Evolutionary conservation across 2,113 vertebrate species (phyloP).

Genomic region (Barbus barbus): DNA sequence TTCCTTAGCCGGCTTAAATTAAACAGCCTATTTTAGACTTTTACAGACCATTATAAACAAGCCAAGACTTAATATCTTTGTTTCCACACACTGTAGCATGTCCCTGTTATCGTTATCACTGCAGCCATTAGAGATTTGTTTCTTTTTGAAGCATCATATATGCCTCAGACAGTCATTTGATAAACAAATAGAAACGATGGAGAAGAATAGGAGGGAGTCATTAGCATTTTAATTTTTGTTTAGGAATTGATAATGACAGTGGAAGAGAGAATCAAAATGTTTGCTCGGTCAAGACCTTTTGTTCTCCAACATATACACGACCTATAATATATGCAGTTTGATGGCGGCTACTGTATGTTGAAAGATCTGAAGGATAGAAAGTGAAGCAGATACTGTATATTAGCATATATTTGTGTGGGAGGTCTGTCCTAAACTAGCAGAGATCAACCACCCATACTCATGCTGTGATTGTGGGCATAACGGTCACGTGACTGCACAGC

Average conservation of each 20-base stretch:
- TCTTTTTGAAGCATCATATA: constrained; percentile 19
- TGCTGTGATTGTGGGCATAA: not conserved
- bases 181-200: constrained; percentile 2
- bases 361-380: not conserved
- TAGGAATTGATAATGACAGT: not conserved
- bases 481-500: constrained; percentile 66
- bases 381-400: not conserved
- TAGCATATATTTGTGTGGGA: not conserved
- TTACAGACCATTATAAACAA: constrained; percentile 10
- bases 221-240: constrained; percentile 20
- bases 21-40: not conserved
- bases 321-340: not conserved
- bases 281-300: not conserved
- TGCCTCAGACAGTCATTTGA: constrained; percentile 13
- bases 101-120: constrained; percentile 14
- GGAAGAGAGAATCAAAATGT: not conserved
- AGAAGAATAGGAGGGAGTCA: not conserved
- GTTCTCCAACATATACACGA: not conserved
- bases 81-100: not conserved
- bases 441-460: not conserved
- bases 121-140: constrained; percentile 15
- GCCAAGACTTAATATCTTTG: not conserved
- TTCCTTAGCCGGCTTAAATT: not conserved
- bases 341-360: not conserved
- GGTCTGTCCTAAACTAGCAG: not conserved